Evolutionary conservation across 2,888 invertebrate genomes (phyloP), one percentile per base, ranked within the genome.

Genomic region (Galerucella nymphaeae): DNA sequence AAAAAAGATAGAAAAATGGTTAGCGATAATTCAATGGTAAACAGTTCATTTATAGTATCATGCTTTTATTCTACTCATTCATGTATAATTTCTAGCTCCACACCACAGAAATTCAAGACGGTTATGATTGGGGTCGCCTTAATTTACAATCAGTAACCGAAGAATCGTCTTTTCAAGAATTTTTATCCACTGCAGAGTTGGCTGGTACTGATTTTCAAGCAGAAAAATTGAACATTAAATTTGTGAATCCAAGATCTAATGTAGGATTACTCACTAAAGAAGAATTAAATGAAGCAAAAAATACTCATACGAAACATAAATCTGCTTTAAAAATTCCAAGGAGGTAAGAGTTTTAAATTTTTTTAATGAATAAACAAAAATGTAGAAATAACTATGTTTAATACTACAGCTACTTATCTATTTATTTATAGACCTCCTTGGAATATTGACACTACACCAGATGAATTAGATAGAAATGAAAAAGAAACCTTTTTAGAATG

Each of bases 121-220:
- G 96, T 4, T 95, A 93, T 80, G 95, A 97, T 74, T 97, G 96
- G 96, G 95, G 94, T 50, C 90, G 96, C 10, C 88, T 97, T 1
- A 97, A 97, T 87, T 89, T 97, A 0, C 93, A 94, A 82, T 98
- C 98, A 0, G 94, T 98, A 0, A 98, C 98, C 0, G 98, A 98
- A 80, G 96, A 98, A 85, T 96, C 94, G n/a, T 95, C 96, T 0
- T 92, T 99, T 74, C 96, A 98, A 88, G 99, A 98, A 83, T 99
- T 99, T 85, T 88, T 99, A 4, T 93, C 96, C 0, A 98, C 96
- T 0, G 99, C 99, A 0, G 94, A 98, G 86, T 87, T 99, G 72
- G 98, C 98, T 0, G 96, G 96, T 53, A 94, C 95, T 0, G 97
- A 99, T 85, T 99, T 98, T 85, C 93, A 94, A 83, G 93, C 95